A percentile compares a stretch with the other conserved stretches of the same genome.
Evolutionary conservation across 2,888 invertebrate species (phyloP).

Genomic region (Spisula subtruncata): DNA sequence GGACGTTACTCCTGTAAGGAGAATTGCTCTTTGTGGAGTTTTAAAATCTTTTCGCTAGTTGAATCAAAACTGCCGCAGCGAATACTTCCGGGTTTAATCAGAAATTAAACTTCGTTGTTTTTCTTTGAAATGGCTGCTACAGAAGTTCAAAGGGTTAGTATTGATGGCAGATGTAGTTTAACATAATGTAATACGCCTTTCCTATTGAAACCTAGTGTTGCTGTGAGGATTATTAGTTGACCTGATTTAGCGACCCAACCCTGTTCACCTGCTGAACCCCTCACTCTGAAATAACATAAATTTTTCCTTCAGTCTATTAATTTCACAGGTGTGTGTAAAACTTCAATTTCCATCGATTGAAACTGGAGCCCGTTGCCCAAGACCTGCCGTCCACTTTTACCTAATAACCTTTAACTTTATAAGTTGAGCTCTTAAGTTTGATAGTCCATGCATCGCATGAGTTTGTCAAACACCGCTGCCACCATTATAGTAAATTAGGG

Average conservation of each 20-base stretch:
- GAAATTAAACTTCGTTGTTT: slow-evolving; percentile 6
- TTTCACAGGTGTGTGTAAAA: too few species aligned
- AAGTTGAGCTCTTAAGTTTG: too few species aligned
- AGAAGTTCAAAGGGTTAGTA: slow-evolving; percentile 47
- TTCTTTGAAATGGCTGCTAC: slow-evolving; percentile 40
- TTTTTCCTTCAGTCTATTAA: too few species aligned
- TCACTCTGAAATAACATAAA: too few species aligned
- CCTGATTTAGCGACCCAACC: neutral
- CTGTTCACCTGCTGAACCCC: neutral
- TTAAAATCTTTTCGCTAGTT: neutral
- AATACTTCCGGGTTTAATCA: slow-evolving; percentile 53
- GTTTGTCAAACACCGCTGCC: too few species aligned
- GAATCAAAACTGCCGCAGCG: slow-evolving; percentile 30
- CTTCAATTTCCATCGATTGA: too few species aligned
- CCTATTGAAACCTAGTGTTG: neutral
- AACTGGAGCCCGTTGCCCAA: too few species aligned
- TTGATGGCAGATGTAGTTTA: neutral
- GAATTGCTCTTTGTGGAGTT: neutral
- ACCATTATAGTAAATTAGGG: too few species aligned
- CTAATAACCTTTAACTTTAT: too few species aligned
- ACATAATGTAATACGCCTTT: neutral
- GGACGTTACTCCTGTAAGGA: too few species aligned
- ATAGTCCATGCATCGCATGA: too few species aligned
- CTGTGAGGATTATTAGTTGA: neutral
- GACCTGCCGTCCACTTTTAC: too few species aligned